These are phyloP conservation scores for Agrotis segetum DNA, from an alignment of 2,888 invertebrate genomes.

Conservation along the genomic window DNA sequence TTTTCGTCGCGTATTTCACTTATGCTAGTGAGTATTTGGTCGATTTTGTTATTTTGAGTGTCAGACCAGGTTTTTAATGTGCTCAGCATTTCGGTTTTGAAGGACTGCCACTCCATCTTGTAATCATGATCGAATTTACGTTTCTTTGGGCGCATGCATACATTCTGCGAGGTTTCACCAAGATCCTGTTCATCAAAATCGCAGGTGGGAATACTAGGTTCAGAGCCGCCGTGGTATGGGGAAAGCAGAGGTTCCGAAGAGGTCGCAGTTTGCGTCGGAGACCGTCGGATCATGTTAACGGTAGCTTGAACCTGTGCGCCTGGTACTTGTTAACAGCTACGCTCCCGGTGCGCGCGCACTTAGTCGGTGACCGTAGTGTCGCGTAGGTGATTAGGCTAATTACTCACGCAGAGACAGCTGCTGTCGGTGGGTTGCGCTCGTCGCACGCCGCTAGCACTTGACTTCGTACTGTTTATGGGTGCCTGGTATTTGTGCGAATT, in stretches of 20 bases:
- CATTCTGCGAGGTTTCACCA: not conserved
- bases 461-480: not conserved
- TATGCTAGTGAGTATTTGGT: constrained; percentile 2
- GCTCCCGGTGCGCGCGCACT: not conserved
- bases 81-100: not conserved
- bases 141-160: not conserved
- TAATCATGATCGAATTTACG: constrained; percentile 1
- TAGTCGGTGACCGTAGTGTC: too few relatives aligned
- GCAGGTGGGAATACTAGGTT: constrained; percentile 1
- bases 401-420: too few relatives aligned
- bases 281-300: not conserved
- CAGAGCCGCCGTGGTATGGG: constrained; percentile 7
- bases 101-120: not conserved
- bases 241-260: constrained; percentile 4
- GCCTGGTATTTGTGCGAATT: not conserved
- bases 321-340: not conserved
- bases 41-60: constrained; percentile 5
- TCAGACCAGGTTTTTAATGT: constrained; percentile 4
- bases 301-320: not conserved
- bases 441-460: not conserved
- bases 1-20: constrained; percentile 1
- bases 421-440: not conserved
- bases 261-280: not conserved
- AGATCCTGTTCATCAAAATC: not conserved
- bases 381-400: too few relatives aligned